Evolutionary conservation across 1,140 invertebrate species (phyloP), one percentile per base, ranked within the genome.

Genomic region (Ceratina calcarata): DNA sequence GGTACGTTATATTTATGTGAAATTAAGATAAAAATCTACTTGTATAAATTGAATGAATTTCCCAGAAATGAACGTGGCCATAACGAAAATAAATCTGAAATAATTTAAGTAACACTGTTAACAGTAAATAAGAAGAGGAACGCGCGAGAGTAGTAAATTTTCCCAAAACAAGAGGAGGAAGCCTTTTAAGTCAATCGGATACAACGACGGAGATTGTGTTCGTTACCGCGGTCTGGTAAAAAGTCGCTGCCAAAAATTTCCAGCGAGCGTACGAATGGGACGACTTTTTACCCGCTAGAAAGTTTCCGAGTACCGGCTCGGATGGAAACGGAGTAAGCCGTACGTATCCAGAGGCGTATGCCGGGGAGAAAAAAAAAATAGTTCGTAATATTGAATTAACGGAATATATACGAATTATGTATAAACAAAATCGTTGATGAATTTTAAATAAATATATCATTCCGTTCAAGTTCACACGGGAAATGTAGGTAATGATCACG

Each of bases 251-350:
- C 80, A 16, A 37, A n/a, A 82, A 82, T 82, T 82, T 82, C 27
- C 80, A 78, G 55, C 72, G 58, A 53, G n/a, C 32, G 65, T 79
- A 55, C 68, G 53, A 67, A 66, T 62, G 64, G 64, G 62, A 78
- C 68, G 55, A 55, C 64, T 82, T 82, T 82, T 82, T 82, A 37
- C 7, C 7, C 24, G 55, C 58, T 82, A 82, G 80, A 79, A 82
- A 82, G 80, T 82, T 79, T 74, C 65, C 70, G 69, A 58, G 51
- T n/a, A 24, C 22, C 74, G 16, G 24, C 66, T 51, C 32, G 61
- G 55, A 68, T 18, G 15, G 61, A 71, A 80, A 67, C 60, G 24
- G 49, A 78, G 58, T 51, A 22, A 62, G 72, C 57, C 37, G 24
- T 70, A 49, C 66, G 57, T 70, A 57, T 37, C 74, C 74, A 8